A percentile compares a stretch with the other conserved stretches of the same genome.
phyloP scores from a whole-genome alignment of 2,113 vertebrate species.

The Paramormyrops kingsleyae region DNA sequence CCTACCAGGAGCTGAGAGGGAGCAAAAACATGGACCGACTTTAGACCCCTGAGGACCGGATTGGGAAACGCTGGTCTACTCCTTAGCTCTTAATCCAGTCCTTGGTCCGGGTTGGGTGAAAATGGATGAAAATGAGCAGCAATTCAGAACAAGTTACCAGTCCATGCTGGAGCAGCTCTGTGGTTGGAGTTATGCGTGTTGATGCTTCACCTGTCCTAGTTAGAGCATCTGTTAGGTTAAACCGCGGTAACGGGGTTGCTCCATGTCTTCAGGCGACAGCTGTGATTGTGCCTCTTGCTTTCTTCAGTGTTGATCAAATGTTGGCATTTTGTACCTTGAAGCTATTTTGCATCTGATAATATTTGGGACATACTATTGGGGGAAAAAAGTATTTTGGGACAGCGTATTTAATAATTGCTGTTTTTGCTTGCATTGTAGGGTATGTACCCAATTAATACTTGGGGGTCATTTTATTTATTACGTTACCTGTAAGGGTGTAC shows the following conservation, averaged over 20 bases:
- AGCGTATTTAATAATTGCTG: neutral
- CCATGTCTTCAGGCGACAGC: neutral
- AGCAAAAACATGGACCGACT: neutral
- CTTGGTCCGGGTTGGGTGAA: neutral
- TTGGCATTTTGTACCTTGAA: neutral
- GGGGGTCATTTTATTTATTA: neutral
- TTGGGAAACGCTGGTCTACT: neutral
- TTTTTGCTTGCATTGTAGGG: neutral
- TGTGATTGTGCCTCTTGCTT: neutral
- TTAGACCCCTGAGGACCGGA: neutral
- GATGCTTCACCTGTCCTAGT: neutral
- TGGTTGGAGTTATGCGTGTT: neutral
- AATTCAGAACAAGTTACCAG: neutral
- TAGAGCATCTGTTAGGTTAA: neutral
- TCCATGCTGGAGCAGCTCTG: neutral
- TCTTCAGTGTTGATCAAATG: neutral
- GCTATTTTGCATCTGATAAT: neutral
- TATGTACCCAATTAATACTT: neutral
- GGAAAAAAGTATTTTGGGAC: neutral
- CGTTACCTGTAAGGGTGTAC: neutral
- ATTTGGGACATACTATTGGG: neutral
- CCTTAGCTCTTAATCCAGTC: neutral
- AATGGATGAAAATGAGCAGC: neutral
- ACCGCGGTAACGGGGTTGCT: neutral
- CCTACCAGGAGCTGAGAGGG: neutral